Evolutionary conservation across 92 coral and sea anemone species (phyloP).

Genomic region (Bergia sp.): DNA sequence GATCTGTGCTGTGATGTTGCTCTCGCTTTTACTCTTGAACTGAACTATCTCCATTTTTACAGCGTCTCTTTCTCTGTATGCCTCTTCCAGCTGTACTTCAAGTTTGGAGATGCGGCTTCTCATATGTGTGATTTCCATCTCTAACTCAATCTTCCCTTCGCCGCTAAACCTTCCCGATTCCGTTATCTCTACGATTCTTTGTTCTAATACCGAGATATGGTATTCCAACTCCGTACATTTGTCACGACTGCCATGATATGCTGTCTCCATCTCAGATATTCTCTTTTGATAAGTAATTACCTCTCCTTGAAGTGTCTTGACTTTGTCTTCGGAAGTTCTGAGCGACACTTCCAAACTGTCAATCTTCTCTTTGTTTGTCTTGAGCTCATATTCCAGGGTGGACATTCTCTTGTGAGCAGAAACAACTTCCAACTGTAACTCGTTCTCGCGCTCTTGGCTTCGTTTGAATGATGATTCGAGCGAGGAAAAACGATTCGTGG

Average conservation of each 20-base stretch:
- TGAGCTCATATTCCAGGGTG: constrained; percentile 54
- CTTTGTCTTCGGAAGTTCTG: constrained; percentile 49
- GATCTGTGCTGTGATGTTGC: not conserved
- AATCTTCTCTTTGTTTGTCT: constrained; percentile 54
- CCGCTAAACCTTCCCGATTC: constrained; percentile 44
- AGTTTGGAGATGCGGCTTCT: constrained; percentile 54
- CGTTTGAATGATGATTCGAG: constrained; percentile 54
- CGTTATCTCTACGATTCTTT: constrained; percentile 34
- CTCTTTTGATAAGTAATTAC: constrained; percentile 38
- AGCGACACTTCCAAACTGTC: constrained; percentile 40
- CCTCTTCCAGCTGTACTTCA: constrained; percentile 47
- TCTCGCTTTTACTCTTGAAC: constrained; percentile 21
- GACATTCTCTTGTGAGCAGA: constrained; percentile 56
- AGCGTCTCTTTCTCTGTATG: constrained; percentile 46
- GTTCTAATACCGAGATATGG: constrained; percentile 49
- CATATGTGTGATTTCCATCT: constrained; percentile 51
- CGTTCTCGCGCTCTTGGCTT: constrained; percentile 58
- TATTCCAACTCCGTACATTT: constrained; percentile 41
- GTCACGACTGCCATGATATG: constrained; percentile 28
- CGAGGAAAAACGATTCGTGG: constrained; percentile 45
- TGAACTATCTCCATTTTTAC: constrained; percentile 27
- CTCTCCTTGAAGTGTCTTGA: constrained; percentile 46
- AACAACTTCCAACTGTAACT: constrained; percentile 45
- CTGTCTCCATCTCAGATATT: constrained; percentile 37
- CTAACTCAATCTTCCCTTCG: constrained; percentile 42